A percentile compares a stretch with the other conserved stretches of the same genome.
phyloP scores from a whole-genome alignment of 2,797 vertebrate genomes.

The Hypotaenidia philippensis region DNA sequence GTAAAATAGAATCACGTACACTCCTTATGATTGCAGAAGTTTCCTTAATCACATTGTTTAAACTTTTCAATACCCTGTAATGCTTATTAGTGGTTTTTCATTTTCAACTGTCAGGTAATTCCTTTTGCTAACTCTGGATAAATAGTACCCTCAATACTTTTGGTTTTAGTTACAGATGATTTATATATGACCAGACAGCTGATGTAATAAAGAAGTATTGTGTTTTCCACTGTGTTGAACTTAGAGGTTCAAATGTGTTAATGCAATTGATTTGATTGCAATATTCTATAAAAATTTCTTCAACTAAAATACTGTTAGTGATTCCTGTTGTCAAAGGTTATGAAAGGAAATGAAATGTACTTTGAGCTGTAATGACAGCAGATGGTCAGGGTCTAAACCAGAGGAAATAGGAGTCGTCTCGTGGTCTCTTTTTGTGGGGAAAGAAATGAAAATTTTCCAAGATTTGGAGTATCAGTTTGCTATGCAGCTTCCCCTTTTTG shows the following conservation, averaged over 20 bases:
- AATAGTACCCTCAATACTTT: constrained; percentile 69
- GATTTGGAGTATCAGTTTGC: background rate
- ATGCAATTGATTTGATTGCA: constrained; percentile 83
- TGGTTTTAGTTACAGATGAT: constrained; percentile 74
- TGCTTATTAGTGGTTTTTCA: constrained; percentile 82
- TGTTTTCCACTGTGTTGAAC: constrained; percentile 80
- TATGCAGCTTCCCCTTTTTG: background rate
- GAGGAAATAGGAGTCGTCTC: background rate
- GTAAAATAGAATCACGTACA: constrained; percentile 73
- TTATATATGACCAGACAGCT: constrained; percentile 83
- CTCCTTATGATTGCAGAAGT: constrained; percentile 78
- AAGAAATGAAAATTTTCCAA: background rate
- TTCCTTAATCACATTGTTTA: constrained; percentile 81
- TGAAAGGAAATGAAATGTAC: constrained; percentile 58
- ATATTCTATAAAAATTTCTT: constrained; percentile 82
- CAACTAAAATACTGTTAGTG: constrained; percentile 70
- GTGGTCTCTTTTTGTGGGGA: background rate
- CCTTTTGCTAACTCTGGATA: constrained; percentile 79
- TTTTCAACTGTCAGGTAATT: constrained; percentile 81
- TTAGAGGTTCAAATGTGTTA: constrained; percentile 78
- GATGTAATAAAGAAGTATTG: constrained; percentile 82
- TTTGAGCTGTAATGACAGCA: constrained; percentile 33
- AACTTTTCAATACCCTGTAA: constrained; percentile 80
- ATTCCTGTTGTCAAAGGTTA: constrained; percentile 72
- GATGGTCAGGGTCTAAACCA: background rate